Percentiles rank a stretch among this genome's conserved stretches.
These are phyloP conservation scores for Pseudochirops cupreus DNA, from an alignment of 2,797 vertebrate species.

Conservation along the genomic window DNA sequence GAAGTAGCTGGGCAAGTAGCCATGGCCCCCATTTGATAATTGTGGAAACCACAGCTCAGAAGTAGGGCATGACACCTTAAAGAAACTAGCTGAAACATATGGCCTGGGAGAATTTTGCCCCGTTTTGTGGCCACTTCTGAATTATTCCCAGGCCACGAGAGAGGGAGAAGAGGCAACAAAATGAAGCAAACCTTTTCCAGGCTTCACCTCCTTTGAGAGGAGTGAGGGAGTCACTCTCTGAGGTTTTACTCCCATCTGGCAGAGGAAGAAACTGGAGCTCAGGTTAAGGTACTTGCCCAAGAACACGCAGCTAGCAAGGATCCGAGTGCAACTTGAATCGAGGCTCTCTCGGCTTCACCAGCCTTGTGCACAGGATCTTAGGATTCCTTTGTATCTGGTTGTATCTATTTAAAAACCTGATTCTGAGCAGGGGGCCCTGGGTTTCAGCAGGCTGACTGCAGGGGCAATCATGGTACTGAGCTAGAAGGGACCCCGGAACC, in stretches of 20 bases:
- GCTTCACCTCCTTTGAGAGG: neutral
- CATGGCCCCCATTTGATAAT: neutral
- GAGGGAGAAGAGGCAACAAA: neutral
- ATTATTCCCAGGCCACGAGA: neutral
- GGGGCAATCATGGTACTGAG: neutral
- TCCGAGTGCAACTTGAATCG: neutral
- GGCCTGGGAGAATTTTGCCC: neutral
- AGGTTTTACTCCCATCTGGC: slow-evolving; percentile 49
- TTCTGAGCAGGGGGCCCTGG: neutral
- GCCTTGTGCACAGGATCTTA: neutral
- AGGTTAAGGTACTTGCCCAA: neutral
- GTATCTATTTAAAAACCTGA: neutral
- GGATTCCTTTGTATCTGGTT: neutral
- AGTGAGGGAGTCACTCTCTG: neutral
- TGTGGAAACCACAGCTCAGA: neutral
- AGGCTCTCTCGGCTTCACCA: too few species aligned
- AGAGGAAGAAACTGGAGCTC: slow-evolving; percentile 44
- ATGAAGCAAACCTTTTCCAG: neutral
- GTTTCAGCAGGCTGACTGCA: neutral
- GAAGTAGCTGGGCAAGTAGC: neutral
- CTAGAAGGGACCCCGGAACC: neutral
- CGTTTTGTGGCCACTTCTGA: neutral
- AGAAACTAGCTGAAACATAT: neutral
- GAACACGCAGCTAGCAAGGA: neutral
- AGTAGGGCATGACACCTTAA: too few species aligned